phyloP scores from a whole-genome alignment of 2,113 vertebrate genomes.

The Sinocyclocheilus anophthalmus region DNA sequence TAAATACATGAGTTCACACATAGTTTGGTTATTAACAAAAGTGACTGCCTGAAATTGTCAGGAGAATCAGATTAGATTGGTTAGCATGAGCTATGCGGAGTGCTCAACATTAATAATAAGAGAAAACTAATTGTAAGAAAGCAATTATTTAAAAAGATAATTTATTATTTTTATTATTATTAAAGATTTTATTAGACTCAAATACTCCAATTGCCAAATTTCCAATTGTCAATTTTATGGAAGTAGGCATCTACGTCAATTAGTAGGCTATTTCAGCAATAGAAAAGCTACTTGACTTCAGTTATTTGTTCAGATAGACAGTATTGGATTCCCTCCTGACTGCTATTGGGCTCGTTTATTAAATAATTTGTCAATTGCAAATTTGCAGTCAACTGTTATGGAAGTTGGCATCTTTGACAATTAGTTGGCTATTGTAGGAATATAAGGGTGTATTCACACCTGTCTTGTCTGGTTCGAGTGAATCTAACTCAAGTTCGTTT shows the following conservation, averaged over 20 bases:
- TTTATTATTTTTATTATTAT: too few relatives aligned
- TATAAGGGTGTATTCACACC: too few relatives aligned
- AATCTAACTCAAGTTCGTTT: too few relatives aligned
- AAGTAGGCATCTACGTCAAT: background rate
- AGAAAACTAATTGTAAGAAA: too few relatives aligned
- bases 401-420: background rate
- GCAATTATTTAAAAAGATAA: too few relatives aligned
- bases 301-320: too few relatives aligned
- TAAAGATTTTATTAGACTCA: too few relatives aligned
- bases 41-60: background rate
- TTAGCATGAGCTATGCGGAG: background rate
- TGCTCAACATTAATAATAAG: too few relatives aligned
- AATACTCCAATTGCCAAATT: background rate
- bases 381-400: background rate
- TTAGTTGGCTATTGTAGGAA: background rate
- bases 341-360: too few relatives aligned
- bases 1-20: background rate
- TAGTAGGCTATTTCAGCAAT: background rate
- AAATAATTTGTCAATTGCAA: conserved; percentile 56
- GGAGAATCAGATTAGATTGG: background rate
- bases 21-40: background rate
- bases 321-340: too few relatives aligned
- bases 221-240: background rate
- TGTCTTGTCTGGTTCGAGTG: too few relatives aligned
- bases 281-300: too few relatives aligned